phyloP scores from a whole-genome alignment of 2,888 invertebrate species.

The Lamproptera curius region DNA sequence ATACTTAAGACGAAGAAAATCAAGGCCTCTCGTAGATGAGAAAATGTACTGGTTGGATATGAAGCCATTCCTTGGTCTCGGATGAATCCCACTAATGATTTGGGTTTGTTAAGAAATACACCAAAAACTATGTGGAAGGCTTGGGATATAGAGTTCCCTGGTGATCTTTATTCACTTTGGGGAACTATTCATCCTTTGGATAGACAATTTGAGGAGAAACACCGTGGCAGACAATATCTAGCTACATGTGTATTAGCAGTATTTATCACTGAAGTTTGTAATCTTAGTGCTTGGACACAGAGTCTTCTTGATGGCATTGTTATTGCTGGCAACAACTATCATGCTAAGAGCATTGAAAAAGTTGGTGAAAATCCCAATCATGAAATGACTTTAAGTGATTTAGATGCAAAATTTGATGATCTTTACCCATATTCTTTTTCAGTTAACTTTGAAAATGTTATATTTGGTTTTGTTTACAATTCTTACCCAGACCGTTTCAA shows the following conservation, averaged over 20 bases:
- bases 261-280: slow-evolving; percentile 79
- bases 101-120: slow-evolving; percentile 52
- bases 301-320: slow-evolving; percentile 81
- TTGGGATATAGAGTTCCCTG: slow-evolving; percentile 83
- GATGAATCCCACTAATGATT: slow-evolving; percentile 52
- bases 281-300: slow-evolving; percentile 80
- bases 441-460: slow-evolving; percentile 74
- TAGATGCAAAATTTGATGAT: slow-evolving; percentile 68
- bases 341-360: slow-evolving; percentile 64
- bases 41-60: slow-evolving; percentile 71
- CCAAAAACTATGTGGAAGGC: slow-evolving; percentile 77
- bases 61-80: slow-evolving; percentile 63
- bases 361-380: slow-evolving; percentile 67
- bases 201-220: slow-evolving; percentile 65
- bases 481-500: slow-evolving; percentile 77
- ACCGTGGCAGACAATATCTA: slow-evolving; percentile 81
- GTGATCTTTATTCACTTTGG: slow-evolving; percentile 83
- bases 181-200: slow-evolving; percentile 81
- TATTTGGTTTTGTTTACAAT: slow-evolving; percentile 81
- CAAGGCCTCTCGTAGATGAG: slow-evolving; percentile 58
- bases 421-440: slow-evolving; percentile 79
- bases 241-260: slow-evolving; percentile 78
- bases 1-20: slow-evolving; percentile 47
- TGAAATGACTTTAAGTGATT: slow-evolving; percentile 77
- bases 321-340: slow-evolving; percentile 77